phyloP scores from a whole-genome alignment of 2,797 vertebrate genomes.

The Emys orbicularis region DNA sequence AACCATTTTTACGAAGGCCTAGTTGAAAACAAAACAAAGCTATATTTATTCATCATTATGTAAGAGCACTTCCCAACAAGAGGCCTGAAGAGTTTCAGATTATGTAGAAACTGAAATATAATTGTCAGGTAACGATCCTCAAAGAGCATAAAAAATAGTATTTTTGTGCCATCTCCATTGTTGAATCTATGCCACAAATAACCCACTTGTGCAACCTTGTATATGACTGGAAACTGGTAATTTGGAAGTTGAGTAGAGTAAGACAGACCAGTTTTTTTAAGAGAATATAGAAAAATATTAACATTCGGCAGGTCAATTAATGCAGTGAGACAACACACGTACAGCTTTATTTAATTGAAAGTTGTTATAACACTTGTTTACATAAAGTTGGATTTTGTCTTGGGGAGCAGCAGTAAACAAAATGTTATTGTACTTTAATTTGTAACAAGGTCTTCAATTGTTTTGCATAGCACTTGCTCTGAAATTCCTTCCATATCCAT shows the following conservation, averaged over 20 bases:
- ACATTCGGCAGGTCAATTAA: neutral
- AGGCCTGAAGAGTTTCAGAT: neutral
- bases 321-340: neutral
- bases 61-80: neutral
- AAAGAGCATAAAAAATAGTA: neutral
- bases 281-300: neutral
- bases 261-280: neutral
- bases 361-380: neutral
- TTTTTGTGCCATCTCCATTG: neutral
- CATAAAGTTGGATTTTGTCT: neutral
- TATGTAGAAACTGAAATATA: neutral
- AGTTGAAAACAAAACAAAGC: neutral
- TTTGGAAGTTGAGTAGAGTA: neutral
- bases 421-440: neutral
- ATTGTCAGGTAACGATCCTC: neutral
- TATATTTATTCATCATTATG: neutral
- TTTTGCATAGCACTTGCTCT: neutral
- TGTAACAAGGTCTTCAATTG: neutral
- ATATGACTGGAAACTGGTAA: neutral
- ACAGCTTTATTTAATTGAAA: neutral
- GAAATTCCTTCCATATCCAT: neutral
- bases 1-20: conserved; percentile 94
- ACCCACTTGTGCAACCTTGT: neutral
- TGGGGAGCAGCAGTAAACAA: neutral
- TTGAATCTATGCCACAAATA: neutral